phyloP scores from a whole-genome alignment of 2,888 invertebrate species.

The Seira ritae region DNA sequence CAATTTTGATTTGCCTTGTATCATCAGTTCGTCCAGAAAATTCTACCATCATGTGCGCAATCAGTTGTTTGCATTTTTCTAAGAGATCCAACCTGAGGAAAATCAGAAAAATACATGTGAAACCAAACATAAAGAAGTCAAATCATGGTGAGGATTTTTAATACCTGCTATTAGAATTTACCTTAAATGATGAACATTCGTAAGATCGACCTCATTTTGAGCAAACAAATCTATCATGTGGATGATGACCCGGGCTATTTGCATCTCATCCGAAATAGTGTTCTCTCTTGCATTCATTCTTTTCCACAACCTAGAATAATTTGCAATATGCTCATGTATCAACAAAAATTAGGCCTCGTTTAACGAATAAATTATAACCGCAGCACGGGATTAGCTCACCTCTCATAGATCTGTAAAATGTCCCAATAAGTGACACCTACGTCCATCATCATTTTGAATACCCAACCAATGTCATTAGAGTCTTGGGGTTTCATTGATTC shows the following conservation, averaged over 20 bases:
- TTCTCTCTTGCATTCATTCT: conserved; percentile 57
- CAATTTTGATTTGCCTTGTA: conserved; percentile 62
- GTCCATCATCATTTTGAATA: conserved; percentile 85
- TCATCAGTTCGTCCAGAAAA: conserved; percentile 72
- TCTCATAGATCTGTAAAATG: conserved; percentile 89
- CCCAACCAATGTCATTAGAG: conserved; percentile 83
- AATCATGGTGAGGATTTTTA: background rate
- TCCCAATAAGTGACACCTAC: conserved; percentile 87
- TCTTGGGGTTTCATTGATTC: conserved; percentile 73
- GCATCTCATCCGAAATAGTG: conserved; percentile 60
- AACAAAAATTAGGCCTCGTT: background rate
- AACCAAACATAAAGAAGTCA: background rate
- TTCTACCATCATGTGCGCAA: conserved; percentile 72
- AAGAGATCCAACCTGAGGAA: conserved; percentile 67
- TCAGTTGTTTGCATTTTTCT: conserved; percentile 71
- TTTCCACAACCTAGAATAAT: conserved; percentile 67
- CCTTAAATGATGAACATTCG: conserved; percentile 43
- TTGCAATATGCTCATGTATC: background rate
- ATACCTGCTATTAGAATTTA: conserved; percentile 21
- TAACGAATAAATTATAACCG: no score
- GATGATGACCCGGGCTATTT: conserved; percentile 70
- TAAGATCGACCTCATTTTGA: conserved; percentile 64
- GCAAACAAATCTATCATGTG: conserved; percentile 69
- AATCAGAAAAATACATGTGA: background rate
- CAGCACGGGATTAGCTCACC: conserved; percentile 80